Evolutionary conservation across 2,797 vertebrate genomes (phyloP), one percentile per base, ranked within the genome.

Genomic region (Streptopelia turtur): DNA sequence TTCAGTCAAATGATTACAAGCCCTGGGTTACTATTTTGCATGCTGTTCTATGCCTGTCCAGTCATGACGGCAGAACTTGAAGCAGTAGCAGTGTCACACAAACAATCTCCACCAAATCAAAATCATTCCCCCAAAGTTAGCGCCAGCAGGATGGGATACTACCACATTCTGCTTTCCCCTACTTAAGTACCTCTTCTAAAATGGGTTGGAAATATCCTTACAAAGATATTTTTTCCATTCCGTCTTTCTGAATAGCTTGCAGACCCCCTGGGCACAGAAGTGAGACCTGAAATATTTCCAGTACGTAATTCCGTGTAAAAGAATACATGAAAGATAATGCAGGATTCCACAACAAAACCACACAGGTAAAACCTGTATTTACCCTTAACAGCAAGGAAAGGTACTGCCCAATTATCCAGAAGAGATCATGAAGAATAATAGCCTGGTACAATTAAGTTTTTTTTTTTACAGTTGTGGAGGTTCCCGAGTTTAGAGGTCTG

Each of bases 201-300:
- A 72, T 3, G 16, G 7, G n/a, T 89, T 83, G 17, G 12, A 86
- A 79, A 89, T 80, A 60, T 43, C 4, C 10, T 57, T 28, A 37
- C 23, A 70, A 77, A 60, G 6, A 2, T 15, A 60, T 25, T 71
- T 93, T 93, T 66, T 43, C 13, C 13, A 35, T 47, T 84, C 15
- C 9, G 24, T 47, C 41, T 59, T 55, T 64, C 43, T 10, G 22
- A 84, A 77, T 13, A 93, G 56, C 28, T 45, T 80, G 52, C 20
- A 5, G 1, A 16, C 3, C 4, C 33, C 24, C 24, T 0, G 0
- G 22, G 50, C 53, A 68, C 24, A 71, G 30, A 74, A 86, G 28
- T 12, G 8, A 64, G 17, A 61, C 10, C 20, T 64, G 35, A 78
- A 75, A 65, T 87, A 57, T 18, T 87, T 81, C 30, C 25, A 68